These are phyloP conservation scores for Pseudococcus jackbeardsleyi DNA, from an alignment of 2,888 invertebrate genomes.

Conservation along the genomic window DNA sequence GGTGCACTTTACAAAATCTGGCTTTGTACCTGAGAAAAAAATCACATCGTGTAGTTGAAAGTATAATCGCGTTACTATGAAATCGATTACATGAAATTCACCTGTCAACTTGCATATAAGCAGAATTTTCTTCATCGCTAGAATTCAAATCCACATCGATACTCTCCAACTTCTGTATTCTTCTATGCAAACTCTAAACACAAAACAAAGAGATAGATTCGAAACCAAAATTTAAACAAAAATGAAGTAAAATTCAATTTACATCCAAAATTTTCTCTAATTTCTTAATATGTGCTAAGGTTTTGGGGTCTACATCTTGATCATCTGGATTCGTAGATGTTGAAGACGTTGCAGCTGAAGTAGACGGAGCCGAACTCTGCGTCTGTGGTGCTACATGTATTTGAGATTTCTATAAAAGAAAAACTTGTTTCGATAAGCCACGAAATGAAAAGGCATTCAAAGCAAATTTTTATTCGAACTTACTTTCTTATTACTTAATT, in stretches of 20 bases:
- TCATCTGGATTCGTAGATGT: not conserved
- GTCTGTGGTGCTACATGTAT: too few species aligned
- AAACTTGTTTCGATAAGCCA: not conserved
- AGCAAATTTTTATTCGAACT: not conserved
- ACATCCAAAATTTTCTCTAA: conserved; percentile 3
- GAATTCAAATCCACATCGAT: conserved; percentile 44
- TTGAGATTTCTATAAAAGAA: not conserved
- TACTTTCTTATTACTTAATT: conserved; percentile 15
- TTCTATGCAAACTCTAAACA: conserved; percentile 9
- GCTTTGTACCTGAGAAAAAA: conserved; percentile 32
- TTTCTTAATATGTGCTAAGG: not conserved
- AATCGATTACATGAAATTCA: not conserved
- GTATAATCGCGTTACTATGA: not conserved
- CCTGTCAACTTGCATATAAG: conserved; percentile 53
- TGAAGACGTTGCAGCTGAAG: not conserved
- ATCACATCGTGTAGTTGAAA: not conserved
- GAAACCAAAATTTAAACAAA: not conserved
- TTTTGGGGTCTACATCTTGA: conserved; percentile 12
- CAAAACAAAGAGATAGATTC: not conserved
- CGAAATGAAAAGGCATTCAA: not conserved
- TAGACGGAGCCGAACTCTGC: not conserved
- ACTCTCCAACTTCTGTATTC: conserved; percentile 18
- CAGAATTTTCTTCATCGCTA: conserved; percentile 54
- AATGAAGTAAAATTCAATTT: not conserved
- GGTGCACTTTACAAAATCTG: conserved; percentile 42